These are phyloP conservation scores for Epinotia ramella DNA, from an alignment of 2,888 invertebrate genomes.

Conservation along the genomic window DNA sequence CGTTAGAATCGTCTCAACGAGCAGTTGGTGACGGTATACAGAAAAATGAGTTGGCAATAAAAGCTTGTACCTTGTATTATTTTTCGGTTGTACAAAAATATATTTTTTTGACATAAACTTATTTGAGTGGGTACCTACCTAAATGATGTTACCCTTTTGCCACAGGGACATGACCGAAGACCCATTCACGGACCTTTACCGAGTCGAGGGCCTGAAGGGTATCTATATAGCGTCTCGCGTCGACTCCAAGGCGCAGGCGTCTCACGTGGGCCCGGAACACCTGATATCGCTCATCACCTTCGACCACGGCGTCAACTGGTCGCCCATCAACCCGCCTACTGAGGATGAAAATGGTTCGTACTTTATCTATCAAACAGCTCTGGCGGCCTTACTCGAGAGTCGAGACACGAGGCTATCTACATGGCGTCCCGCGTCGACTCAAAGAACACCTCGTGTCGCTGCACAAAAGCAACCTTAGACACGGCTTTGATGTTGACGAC, in stretches of 20 bases:
- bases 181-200: conserved; percentile 94
- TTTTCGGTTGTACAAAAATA: no score
- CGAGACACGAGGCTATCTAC: no score
- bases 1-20: no score
- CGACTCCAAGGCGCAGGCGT: conserved; percentile 79
- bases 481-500: no score
- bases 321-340: conserved; percentile 89
- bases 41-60: no score
- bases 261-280: conserved; percentile 89
- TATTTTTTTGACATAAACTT: neutral
- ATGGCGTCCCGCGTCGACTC: no score
- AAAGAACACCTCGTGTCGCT: no score
- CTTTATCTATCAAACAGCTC: neutral
- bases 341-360: conserved; percentile 85
- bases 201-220: conserved; percentile 93
- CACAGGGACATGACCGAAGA: conserved; percentile 91
- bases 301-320: conserved; percentile 95
- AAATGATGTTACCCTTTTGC: neutral
- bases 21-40: no score
- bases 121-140: neutral
- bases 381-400: neutral
- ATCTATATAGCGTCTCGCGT: conserved; percentile 96
- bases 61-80: no score
- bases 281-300: conserved; percentile 92
- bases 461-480: no score